phyloP scores from a whole-genome alignment of 2,888 invertebrate genomes.

The Pinctada fucata region DNA sequence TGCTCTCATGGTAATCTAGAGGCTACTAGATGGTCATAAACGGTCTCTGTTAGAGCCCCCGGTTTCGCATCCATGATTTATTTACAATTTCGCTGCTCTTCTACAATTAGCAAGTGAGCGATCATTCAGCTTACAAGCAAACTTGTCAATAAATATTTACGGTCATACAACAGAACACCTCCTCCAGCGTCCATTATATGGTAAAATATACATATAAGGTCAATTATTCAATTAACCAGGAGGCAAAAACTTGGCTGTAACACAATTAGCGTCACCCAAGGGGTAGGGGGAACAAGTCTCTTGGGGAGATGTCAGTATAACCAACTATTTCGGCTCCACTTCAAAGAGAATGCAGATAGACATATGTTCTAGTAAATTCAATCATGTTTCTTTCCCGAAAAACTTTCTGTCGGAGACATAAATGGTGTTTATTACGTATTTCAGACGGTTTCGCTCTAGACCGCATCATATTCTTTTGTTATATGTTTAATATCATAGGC shows the following conservation, averaged over 20 bases:
- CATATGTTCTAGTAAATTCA: too few relatives aligned
- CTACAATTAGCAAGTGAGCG: constrained; percentile 2
- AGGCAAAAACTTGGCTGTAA: neutral
- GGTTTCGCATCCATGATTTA: constrained; percentile 4
- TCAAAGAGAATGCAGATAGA: too few relatives aligned
- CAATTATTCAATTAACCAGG: neutral
- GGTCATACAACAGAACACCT: neutral
- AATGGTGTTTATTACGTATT: too few relatives aligned
- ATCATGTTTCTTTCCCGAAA: too few relatives aligned
- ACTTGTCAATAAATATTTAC: constrained; percentile 7
- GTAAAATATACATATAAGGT: constrained; percentile 1
- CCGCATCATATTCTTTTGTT: too few relatives aligned
- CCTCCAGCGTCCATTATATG: neutral
- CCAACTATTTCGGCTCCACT: too few relatives aligned
- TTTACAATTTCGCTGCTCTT: neutral
- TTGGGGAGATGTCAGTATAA: too few relatives aligned
- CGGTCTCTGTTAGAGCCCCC: neutral
- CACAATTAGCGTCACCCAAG: neutral
- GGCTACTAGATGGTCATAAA: neutral
- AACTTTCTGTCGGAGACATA: too few relatives aligned
- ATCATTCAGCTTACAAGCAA: neutral
- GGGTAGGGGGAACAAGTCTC: neutral
- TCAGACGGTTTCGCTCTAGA: too few relatives aligned
- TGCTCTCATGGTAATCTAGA: neutral
- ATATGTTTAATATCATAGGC: too few relatives aligned